Percentiles rank a stretch among this genome's conserved stretches.
phyloP scores from a whole-genome alignment of 2,113 vertebrate species.

The Rhinogobius similis region DNA sequence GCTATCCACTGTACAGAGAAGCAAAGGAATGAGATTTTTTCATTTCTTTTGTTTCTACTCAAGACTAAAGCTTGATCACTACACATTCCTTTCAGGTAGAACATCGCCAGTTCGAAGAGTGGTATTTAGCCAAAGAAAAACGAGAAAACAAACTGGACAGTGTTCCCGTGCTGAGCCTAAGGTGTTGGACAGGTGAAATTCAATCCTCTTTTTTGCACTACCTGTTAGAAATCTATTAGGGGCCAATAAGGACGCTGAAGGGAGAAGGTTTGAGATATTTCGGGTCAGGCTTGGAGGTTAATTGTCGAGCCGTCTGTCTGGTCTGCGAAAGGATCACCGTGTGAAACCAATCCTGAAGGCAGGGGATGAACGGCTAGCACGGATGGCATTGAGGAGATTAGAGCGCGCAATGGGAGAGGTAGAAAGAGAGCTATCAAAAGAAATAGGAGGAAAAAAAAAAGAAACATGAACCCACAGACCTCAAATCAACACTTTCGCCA shows the following conservation, averaged over 20 bases:
- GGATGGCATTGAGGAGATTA: conserved; percentile 70
- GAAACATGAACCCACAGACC: conserved; percentile 44
- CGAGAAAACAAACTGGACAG: conserved; percentile 40
- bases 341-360: conserved; percentile 65
- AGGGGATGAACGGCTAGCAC: conserved; percentile 58
- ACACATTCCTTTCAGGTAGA: conserved; percentile 24
- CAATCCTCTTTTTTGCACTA: conserved; percentile 57
- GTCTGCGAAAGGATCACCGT: conserved; percentile 66
- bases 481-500: conserved; percentile 57
- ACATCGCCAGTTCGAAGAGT: conserved; percentile 28
- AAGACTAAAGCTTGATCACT: conserved; percentile 1
- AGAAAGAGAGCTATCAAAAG: conserved; percentile 12
- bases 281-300: conserved; percentile 76
- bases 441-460: conserved; percentile 9
- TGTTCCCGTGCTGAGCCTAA: conserved; percentile 40
- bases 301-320: conserved; percentile 74
- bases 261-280: conserved; percentile 69
- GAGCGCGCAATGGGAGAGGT: conserved; percentile 57
- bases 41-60: neutral
- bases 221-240: conserved; percentile 73
- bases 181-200: conserved; percentile 50
- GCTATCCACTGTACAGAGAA: neutral
- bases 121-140: conserved; percentile 26
- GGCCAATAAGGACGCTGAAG: conserved; percentile 56
- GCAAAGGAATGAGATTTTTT: too few relatives aligned